Percentiles rank a stretch among this genome's conserved stretches.
Evolutionary conservation across 1,140 invertebrate genomes (phyloP).

Genomic region (Drosophila quadrilineata): DNA sequence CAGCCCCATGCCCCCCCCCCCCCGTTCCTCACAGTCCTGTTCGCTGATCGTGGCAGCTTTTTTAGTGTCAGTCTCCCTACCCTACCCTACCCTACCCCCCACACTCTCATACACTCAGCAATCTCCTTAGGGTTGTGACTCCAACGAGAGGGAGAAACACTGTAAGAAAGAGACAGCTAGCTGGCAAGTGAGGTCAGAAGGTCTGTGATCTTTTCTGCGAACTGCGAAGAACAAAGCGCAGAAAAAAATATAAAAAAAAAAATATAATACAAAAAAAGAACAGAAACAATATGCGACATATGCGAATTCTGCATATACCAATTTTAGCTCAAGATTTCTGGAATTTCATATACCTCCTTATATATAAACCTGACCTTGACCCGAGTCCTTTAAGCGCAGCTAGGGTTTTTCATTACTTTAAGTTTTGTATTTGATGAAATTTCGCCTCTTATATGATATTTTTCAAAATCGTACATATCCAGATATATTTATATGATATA

Average conservation of each 20-base stretch:
- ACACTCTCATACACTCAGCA: neutral
- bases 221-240: conserved; percentile 58
- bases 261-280: conserved; percentile 44
- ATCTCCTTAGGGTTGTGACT: conserved; percentile 24
- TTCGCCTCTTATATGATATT: too few relatives aligned
- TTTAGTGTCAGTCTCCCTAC: conserved; percentile 26
- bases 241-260: too few relatives aligned
- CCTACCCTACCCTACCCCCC: neutral
- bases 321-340: too few relatives aligned
- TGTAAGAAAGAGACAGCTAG: neutral
- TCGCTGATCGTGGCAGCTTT: conserved; percentile 19
- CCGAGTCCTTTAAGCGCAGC: too few relatives aligned
- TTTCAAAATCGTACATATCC: too few relatives aligned
- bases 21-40: neutral
- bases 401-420: too few relatives aligned
- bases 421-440: too few relatives aligned
- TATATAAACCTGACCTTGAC: too few relatives aligned
- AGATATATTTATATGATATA: neutral
- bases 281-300: conserved; percentile 25
- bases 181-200: conserved; percentile 66
- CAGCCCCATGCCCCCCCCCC: neutral
- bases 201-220: conserved; percentile 70
- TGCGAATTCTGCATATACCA: conserved; percentile 26
- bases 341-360: too few relatives aligned
- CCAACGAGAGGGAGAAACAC: conserved; percentile 13